Conservation (phyloP, 2,113 vertebrate species). For the Anarhynchus alexandrinus region DNA sequence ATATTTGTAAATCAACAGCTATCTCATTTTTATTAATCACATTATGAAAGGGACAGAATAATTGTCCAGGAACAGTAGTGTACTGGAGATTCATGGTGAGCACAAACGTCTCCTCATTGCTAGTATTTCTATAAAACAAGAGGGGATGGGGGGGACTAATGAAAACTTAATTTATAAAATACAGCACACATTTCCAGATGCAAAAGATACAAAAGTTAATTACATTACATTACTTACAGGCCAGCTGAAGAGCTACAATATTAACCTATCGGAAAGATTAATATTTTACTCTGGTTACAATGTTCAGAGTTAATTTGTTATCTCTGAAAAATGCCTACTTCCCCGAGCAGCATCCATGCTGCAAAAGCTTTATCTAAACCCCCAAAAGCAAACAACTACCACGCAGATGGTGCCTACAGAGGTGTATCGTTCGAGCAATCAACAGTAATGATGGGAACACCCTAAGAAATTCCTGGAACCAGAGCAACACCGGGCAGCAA, state of each 20-base stretch:
- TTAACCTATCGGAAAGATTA: not conserved
- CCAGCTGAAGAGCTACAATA: not conserved
- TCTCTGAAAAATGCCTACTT: not conserved
- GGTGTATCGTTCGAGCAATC: rapidly evolving
- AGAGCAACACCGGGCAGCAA: rapidly evolving
- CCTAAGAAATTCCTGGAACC: not conserved
- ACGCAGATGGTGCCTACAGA: rapidly evolving
- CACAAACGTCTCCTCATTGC: not conserved
- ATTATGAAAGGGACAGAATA: not conserved
- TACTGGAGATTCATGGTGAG: not conserved
- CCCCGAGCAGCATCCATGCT: not conserved
- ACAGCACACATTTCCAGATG: not conserved
- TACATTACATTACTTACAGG: not conserved
- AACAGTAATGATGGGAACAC: not conserved
- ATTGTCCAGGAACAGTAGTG: not conserved
- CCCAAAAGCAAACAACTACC: not conserved
- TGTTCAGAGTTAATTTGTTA: not conserved
- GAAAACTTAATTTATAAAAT: not conserved
- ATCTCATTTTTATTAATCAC: not conserved
- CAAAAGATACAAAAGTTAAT: not conserved
- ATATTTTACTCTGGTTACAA: not conserved
- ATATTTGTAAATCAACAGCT: not conserved
- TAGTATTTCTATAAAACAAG: not conserved
- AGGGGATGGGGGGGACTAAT: not conserved
- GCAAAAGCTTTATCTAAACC: not conserved